Base-by-base conservation (phyloP, 2,888 invertebrate species). In the Lochmaea capreae region DNA sequence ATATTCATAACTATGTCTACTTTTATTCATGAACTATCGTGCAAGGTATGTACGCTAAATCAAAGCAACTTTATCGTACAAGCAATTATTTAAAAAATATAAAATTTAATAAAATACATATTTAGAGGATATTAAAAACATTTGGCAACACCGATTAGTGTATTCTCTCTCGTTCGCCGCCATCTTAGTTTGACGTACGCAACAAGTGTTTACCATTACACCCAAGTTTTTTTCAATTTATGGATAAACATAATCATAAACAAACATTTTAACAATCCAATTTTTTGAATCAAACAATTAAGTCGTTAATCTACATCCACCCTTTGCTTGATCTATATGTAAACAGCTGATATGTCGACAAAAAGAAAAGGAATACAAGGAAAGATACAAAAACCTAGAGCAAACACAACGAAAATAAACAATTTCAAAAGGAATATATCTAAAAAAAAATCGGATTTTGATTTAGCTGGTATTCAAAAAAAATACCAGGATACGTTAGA, bases 101-200 rank as follows among this genome's bases (percentile, higher is more conserved):
- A n/a, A 18, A 16, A 54, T 54, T 54, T 1, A 16, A 10, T 54
- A 54, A 33, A 33, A 33, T 33, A 33, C 5, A 33, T 5, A 33
- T 33, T 54, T 54, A 2, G 16, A 9, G 16, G 54, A 9, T 9
- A 16, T 54, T 6, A 16, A 54, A 59, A 33, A 33, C 59, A 33
- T 59, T 39, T 43, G 62, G 62, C 62, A 63, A 63, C 62, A 18
- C 42, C 12, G 62, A 3, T 12, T 1, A 16, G 8, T 18, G 16
- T 22, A 39, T 18, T 43, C 62, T 43, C 62, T 42, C 62, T 1
- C 14, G 11, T 58, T n/a, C 39, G 61, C 42, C 73, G 69, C 65
- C 73, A 73, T 71, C 10, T 71, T 71, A 57, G 66, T 70, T 69
- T 69, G 62, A 63, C 49, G 69, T 62, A 63, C 16, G 62, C 72